These are phyloP conservation scores for Caenorhabditis japonica DNA, from an alignment of 2,888 invertebrate species.

Conservation along the genomic window DNA sequence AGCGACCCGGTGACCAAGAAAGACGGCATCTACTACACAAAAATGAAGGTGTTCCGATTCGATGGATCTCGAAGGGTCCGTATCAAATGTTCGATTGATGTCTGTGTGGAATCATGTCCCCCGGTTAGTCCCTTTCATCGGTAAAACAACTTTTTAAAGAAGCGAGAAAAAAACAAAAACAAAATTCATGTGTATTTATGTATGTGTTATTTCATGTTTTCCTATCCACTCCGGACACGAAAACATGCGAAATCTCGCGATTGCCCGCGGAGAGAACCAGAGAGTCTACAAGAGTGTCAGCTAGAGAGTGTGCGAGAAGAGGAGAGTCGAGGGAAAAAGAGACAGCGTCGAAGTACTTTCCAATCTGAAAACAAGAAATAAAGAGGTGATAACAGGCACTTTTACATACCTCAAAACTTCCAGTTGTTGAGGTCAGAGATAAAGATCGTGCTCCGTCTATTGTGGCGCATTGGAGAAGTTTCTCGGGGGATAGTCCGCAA, in stretches of 20 bases:
- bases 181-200: background rate
- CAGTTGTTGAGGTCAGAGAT: slow-evolving; percentile 55
- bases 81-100: slow-evolving; percentile 74
- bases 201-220: slow-evolving; percentile 22
- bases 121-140: slow-evolving; percentile 54
- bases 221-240: slow-evolving; percentile 62
- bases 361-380: slow-evolving; percentile 40
- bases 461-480: slow-evolving; percentile 68
- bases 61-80: slow-evolving; percentile 75
- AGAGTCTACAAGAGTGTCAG: slow-evolving; percentile 65
- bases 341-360: slow-evolving; percentile 70
- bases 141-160: slow-evolving; percentile 3
- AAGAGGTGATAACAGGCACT: slow-evolving; percentile 9
- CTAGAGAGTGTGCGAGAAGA: slow-evolving; percentile 33
- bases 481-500: slow-evolving; percentile 63
- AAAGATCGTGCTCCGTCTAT: slow-evolving; percentile 71
- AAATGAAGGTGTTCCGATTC: slow-evolving; percentile 75
- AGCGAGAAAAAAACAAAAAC: background rate
- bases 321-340: slow-evolving; percentile 60
- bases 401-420: slow-evolving; percentile 55
- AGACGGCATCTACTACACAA: slow-evolving; percentile 69
- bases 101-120: slow-evolving; percentile 72
- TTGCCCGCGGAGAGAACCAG: slow-evolving; percentile 73
- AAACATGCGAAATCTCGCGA: slow-evolving; percentile 68
- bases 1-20: slow-evolving; percentile 64